These are phyloP conservation scores for Ephestia elutella DNA, from an alignment of 1,140 invertebrate genomes.

Conservation along the genomic window DNA sequence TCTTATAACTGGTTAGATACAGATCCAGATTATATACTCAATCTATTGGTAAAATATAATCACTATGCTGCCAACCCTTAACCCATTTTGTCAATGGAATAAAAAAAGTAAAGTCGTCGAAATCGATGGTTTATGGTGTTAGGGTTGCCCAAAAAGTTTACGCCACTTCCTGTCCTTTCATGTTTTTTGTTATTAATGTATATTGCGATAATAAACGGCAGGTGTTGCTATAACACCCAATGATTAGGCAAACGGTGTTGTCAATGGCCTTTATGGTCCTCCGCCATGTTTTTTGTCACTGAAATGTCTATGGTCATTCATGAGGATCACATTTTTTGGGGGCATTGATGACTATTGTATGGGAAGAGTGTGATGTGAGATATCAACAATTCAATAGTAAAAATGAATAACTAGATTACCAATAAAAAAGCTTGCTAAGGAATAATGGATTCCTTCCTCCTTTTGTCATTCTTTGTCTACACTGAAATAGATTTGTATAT, in stretches of 20 bases:
- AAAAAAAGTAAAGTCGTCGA: constrained; percentile 39
- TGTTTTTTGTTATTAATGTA: constrained; percentile 24
- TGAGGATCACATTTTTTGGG: background rate
- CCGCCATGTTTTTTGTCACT: constrained; percentile 31
- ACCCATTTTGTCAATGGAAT: constrained; percentile 40
- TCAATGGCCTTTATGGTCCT: constrained; percentile 39
- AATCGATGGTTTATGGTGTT: constrained; percentile 36
- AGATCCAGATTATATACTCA: too few relatives aligned
- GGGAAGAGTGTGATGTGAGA: too few relatives aligned
- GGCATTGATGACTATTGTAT: too few relatives aligned
- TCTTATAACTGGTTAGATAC: too few relatives aligned
- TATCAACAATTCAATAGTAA: too few relatives aligned
- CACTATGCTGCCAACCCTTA: constrained; percentile 16
- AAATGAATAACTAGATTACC: too few relatives aligned
- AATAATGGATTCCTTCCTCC: too few relatives aligned
- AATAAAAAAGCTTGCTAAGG: too few relatives aligned
- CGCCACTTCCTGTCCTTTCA: constrained; percentile 55
- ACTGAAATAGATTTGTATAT: too few relatives aligned
- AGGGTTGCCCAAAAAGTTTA: constrained; percentile 42
- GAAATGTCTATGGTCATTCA: constrained; percentile 9
- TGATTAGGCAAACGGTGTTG: constrained; percentile 48
- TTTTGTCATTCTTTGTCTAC: too few relatives aligned
- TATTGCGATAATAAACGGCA: constrained; percentile 56
- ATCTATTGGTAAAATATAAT: too few relatives aligned
- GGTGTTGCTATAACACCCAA: constrained; percentile 42